Conservation (phyloP, 2,888 invertebrate genomes). For the Dexiosoma caninum region DNA sequence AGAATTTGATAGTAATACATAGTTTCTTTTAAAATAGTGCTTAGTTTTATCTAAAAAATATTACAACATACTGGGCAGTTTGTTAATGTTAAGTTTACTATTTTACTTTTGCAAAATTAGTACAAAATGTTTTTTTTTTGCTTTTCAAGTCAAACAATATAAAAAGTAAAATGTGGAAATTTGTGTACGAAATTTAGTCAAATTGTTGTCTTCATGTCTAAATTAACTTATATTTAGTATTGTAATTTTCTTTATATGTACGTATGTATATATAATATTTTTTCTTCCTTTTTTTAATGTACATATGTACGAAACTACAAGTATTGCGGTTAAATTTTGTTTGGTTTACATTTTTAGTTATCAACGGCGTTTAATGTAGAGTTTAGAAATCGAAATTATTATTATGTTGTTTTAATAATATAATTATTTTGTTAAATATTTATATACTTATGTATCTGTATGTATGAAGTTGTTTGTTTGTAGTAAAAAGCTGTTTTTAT, state of each 20-base stretch:
- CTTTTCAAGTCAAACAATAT: slow-evolving; percentile 17
- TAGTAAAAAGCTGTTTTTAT: slow-evolving; percentile 56
- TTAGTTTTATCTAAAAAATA: slow-evolving; percentile 17
- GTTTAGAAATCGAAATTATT: slow-evolving; percentile 54
- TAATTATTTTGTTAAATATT: slow-evolving; percentile 45
- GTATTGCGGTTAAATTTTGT: slow-evolving; percentile 53
- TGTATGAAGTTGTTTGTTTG: slow-evolving; percentile 32
- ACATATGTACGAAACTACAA: slow-evolving; percentile 60
- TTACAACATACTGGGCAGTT: slow-evolving; percentile 35
- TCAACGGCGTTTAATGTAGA: slow-evolving; percentile 45
- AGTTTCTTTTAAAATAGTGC: neutral
- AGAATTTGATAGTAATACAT: too few relatives aligned
- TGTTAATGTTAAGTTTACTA: slow-evolving; percentile 20
- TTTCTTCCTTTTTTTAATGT: slow-evolving; percentile 17
- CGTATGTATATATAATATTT: neutral
- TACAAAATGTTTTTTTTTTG: neutral
- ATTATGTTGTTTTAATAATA: slow-evolving; percentile 16
- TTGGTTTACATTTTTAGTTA: slow-evolving; percentile 41
- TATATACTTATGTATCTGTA: slow-evolving; percentile 12
- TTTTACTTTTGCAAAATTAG: slow-evolving; percentile 23
- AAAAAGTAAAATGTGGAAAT: slow-evolving; percentile 29
- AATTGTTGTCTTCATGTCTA: slow-evolving; percentile 20
- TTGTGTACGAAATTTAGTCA: slow-evolving; percentile 37
- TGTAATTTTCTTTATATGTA: slow-evolving; percentile 29
- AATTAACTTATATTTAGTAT: slow-evolving; percentile 45